A percentile compares a stretch with the other conserved stretches of the same genome.
Evolutionary conservation across 1,140 invertebrate genomes (phyloP).

Genomic region (Heliconius eleuchia): DNA sequence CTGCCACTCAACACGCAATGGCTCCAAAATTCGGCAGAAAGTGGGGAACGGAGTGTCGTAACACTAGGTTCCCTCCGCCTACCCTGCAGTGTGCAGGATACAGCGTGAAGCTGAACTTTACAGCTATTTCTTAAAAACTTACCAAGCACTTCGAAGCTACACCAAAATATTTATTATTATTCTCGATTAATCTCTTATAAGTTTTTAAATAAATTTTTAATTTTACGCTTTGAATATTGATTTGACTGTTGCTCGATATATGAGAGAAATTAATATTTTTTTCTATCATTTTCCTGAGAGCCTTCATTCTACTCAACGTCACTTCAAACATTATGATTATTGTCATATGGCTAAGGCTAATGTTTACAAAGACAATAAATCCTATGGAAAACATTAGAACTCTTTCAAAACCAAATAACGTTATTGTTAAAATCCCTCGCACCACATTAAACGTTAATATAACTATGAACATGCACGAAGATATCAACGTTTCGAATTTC

Average conservation of each 20-base stretch:
- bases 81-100: no score
- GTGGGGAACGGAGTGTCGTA: no score
- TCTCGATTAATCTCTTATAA: background rate
- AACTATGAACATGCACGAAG: background rate
- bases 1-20: no score
- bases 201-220: background rate
- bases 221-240: background rate
- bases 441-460: background rate
- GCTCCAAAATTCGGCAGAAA: no score
- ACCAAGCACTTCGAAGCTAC: slow-evolving; percentile 1
- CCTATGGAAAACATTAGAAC: background rate
- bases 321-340: background rate
- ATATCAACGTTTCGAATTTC: background rate
- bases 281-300: background rate
- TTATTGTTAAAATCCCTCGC: background rate
- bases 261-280: background rate
- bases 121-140: background rate
- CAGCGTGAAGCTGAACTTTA: background rate
- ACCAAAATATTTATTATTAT: slow-evolving; percentile 6
- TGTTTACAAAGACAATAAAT: background rate
- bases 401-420: background rate
- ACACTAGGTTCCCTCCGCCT: no score
- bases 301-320: background rate
- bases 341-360: background rate
- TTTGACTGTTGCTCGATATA: background rate